Base-by-base conservation (phyloP, 1,140 invertebrate species). In the Helicorthomorpha holstii region DNA sequence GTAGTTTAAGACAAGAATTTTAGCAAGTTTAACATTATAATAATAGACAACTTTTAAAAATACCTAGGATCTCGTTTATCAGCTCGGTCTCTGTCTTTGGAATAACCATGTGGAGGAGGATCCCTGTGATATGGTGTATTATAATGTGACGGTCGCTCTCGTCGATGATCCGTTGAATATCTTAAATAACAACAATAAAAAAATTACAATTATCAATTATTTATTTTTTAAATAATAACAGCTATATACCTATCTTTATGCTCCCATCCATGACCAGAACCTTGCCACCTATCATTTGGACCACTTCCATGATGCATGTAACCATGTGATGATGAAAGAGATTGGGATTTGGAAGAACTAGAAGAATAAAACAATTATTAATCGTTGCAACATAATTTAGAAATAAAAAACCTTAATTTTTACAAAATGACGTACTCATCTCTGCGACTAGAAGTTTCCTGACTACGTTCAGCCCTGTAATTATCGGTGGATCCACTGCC, bases 291-390 rank as follows among this genome's bases (percentile, higher is more conserved):
- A 27, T 54, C 27, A 2, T 19, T 26, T 21, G 52, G 49, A 52
- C 56, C 54, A 41, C 55, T 16, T 7, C 29, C 56, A 43, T 57
- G 55, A 27, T 49, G 34, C 22, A 51, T 42, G 43, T 43, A 48
- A 50, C 52, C 49, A 23, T 51, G 54, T 12, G 42, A 29, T 34
- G 51, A 34, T 49, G 27, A 22, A 48, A 26, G 1, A 50, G 27
- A 19, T 27, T 34, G 29, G 29, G 29, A 45, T 10, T 48, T 23
- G 25, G 7, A 26, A 19, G 23, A 48, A 10, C 46, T 25, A 3
- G 25, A 26, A 48, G 12, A 4, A 10, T 25, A n/a, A 25, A 48
- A 48, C 10, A 23, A 7, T 25, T 12, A 7, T 4, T 25, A 23
- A 48, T 23, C 10, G 10, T 48, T 19, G 14, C 23, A 10, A 44